phyloP scores from a whole-genome alignment of 1,140 invertebrate genomes.

The Eciton burchellii region DNA sequence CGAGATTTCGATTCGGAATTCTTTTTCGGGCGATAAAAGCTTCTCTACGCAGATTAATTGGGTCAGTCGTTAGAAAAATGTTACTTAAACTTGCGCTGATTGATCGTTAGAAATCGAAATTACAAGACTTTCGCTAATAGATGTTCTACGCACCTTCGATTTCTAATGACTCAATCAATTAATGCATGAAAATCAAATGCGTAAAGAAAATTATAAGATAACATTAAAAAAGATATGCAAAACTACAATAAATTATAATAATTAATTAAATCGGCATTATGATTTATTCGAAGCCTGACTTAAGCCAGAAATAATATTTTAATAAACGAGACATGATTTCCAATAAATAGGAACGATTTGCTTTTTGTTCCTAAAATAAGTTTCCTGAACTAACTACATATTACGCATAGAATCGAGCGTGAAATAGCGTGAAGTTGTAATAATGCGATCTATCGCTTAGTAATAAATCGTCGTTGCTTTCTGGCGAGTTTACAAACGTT shows the following conservation, averaged over 20 bases:
- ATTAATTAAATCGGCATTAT: not conserved
- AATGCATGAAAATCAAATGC: not conserved
- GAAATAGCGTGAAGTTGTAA: slow-evolving; percentile 17
- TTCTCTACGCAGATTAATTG: slow-evolving; percentile 18
- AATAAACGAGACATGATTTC: not conserved
- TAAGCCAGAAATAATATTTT: no score
- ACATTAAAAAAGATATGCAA: not conserved
- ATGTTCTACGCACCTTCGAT: not conserved
- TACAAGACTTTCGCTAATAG: not conserved
- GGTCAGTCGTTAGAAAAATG: not conserved
- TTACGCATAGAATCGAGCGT: slow-evolving; percentile 16
- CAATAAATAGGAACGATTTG: not conserved
- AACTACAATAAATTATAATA: no score
- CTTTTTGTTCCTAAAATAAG: slow-evolving; percentile 17
- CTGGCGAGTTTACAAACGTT: slow-evolving; percentile 53
- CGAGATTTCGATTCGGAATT: not conserved
- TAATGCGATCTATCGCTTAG: slow-evolving; percentile 22
- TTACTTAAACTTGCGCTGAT: not conserved
- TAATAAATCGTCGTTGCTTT: slow-evolving; percentile 52
- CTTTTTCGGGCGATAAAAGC: not conserved
- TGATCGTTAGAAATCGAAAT: not conserved
- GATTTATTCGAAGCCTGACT: no score
- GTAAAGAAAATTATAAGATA: not conserved
- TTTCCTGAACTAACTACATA: no score
- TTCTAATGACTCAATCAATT: not conserved